Evolutionary conservation across 2,888 invertebrate species (phyloP), one percentile per base, ranked within the genome.

Genomic region (Perithous albicinctus): DNA sequence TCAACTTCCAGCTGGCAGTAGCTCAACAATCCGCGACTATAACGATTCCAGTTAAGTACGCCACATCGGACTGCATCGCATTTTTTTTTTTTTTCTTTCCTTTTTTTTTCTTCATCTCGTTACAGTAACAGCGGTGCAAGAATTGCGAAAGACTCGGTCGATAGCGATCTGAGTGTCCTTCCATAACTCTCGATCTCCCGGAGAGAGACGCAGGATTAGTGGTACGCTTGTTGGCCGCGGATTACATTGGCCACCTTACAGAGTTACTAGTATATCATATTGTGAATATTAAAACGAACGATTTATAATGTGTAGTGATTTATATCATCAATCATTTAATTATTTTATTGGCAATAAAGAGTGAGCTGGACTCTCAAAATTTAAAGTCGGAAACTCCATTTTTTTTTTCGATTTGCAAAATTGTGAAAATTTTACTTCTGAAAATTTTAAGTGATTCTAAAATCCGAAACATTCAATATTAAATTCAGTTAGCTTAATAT

Each of bases 61-160:
- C 51, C 67, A 51, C 67, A 35, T 38, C 35, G 51, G 48, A 69
- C 69, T 61, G 43, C 43, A 35, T 32, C 59, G 67, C 67, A 1
- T 69, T 51, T 51, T 51, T 69, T 35, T 51, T 69, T 29, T 32
- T 23, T n/a, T 32, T 23, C n/a, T 15, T 59, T 41, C 12, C 8
- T 18, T 51, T n/a, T n/a, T n/a, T n/a, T n/a, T n/a, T n/a, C n/a
- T n/a, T n/a, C n/a, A n/a, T n/a, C 35, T 15, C 38, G 10, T 23
- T 20, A 12, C 12, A 23, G 29, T 29, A n/a, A 23, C 23, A 38
- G 10, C 18, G 10, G 41, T 6, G 26, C 54, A 23, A 54, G 69
- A 54, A 26, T 69, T 69, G 41, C 69, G 69, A 69, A 38, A 69
- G 51, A 54, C 12, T 38, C 15, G 69, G 3, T 69, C 54, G 54